phyloP scores from a whole-genome alignment of 1,140 invertebrate species.

The Heliconius himera region DNA sequence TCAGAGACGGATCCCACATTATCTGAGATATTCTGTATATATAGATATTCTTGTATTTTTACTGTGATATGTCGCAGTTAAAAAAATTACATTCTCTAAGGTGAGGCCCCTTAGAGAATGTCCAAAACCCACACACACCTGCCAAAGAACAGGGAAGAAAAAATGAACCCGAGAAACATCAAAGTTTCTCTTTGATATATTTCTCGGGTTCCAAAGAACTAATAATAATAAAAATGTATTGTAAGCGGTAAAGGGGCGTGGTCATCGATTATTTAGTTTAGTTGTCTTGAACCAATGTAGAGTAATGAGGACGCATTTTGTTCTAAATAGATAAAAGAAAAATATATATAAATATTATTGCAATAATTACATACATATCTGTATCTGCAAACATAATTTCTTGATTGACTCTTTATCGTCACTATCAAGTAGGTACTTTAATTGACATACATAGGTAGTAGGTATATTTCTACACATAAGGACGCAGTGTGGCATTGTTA shows the following conservation, averaged over 20 bases:
- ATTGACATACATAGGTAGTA: background rate
- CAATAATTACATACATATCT: background rate
- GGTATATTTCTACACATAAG: background rate
- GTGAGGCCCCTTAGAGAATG: too few relatives aligned
- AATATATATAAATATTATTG: background rate
- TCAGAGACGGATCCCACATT: too few relatives aligned
- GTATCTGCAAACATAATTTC: background rate
- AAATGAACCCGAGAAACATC: too few relatives aligned
- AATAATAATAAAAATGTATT: background rate
- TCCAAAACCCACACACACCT: too few relatives aligned
- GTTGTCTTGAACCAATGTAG: conserved; percentile 3
- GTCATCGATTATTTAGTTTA: conserved; percentile 12
- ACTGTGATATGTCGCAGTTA: too few relatives aligned
- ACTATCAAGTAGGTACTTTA: background rate
- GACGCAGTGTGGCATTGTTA: background rate
- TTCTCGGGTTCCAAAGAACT: background rate
- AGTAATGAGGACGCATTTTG: background rate
- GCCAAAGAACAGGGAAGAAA: too few relatives aligned
- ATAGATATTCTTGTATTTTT: too few relatives aligned
- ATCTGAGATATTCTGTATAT: too few relatives aligned
- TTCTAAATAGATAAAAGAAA: background rate
- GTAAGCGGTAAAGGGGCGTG: conserved; percentile 9
- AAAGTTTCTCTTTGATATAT: too few relatives aligned
- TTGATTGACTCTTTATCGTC: background rate
- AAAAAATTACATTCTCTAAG: too few relatives aligned